Evolutionary conservation across 2,797 vertebrate genomes (phyloP), one percentile per base, ranked within the genome.

Genomic region (Chelmon rostratus): DNA sequence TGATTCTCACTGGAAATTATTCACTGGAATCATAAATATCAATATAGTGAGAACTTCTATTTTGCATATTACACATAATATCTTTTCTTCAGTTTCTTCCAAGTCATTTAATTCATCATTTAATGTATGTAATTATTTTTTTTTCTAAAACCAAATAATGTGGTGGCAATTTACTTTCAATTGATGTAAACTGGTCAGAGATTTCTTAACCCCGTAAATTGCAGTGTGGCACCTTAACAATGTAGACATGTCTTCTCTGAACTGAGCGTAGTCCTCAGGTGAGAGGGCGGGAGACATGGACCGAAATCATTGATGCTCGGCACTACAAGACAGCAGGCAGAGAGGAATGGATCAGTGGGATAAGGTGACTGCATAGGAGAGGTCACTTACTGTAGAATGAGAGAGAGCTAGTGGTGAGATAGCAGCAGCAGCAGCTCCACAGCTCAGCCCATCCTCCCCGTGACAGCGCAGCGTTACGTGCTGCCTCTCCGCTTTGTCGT

Each of bases 391-490:
- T 76, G 82, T 79, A 84, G 84, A 78, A 53, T 4, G 15, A 79
- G 74, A 59, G 63, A 47, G 71, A 77, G 47, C 40, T 18, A 73
- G 76, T 56, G 73, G 77, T 59, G 84, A 79, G 82, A 78, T 57
- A 76, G 83, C 75, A 68, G 79, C 49, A 68, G 79, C 49, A 61
- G 77, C 50, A 53, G 18, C 74, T 85, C 69, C 68, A 53, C 63
- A 19, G 79, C 85, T 84, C 85, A 77, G 88, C 88, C 90, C 87
- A 86, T 86, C 92, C 88, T 90, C 86, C 84, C 78, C 6, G 70
- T 88, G 90, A 91, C 90, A 91, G 86, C 47, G 82, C 90, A 88
- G 88, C 64, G 76, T 91, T 92, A 92, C 86, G 85, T 88, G 86
- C 87, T 89, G 82, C 87, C 82, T 89, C 86, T 77, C 82, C 5